Conservation (phyloP, 2,797 vertebrate genomes). For the Jordanella pulchra region DNA sequence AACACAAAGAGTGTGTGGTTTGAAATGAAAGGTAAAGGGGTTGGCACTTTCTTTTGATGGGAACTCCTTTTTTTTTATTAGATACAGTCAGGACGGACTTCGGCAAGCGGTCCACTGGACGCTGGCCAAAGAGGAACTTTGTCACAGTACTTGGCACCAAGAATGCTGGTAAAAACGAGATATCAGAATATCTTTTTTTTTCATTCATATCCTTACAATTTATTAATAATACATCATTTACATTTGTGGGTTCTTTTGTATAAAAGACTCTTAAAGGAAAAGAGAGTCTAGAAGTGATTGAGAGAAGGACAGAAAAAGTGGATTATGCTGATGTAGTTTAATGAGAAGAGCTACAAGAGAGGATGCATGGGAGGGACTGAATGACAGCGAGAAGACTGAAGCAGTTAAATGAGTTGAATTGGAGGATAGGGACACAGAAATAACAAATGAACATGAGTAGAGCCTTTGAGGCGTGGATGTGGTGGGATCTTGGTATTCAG, state of each 20-base stretch:
- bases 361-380: constrained; percentile 43
- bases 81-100: constrained; percentile 77
- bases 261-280: constrained; percentile 83
- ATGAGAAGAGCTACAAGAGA: constrained; percentile 67
- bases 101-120: constrained; percentile 74
- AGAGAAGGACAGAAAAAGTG: constrained; percentile 53
- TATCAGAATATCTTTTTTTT: constrained; percentile 83
- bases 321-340: constrained; percentile 48
- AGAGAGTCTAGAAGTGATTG: constrained; percentile 75
- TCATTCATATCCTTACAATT: constrained; percentile 83
- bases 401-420: constrained; percentile 55
- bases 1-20: constrained; percentile 53
- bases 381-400: constrained; percentile 41
- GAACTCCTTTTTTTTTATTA: constrained; percentile 74
- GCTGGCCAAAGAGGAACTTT: constrained; percentile 75
- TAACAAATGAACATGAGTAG: constrained; percentile 59
- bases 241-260: constrained; percentile 81
- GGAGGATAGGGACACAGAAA: constrained; percentile 56
- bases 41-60: constrained; percentile 85
- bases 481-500: constrained; percentile 56
- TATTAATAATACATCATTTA: constrained; percentile 82
- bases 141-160: constrained; percentile 88
- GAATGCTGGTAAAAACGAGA: constrained; percentile 88
- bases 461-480: constrained; percentile 59
- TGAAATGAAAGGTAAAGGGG: constrained; percentile 72